Conservation (phyloP, 2,888 invertebrate genomes). For the Lasioglossum calceatum region DNA sequence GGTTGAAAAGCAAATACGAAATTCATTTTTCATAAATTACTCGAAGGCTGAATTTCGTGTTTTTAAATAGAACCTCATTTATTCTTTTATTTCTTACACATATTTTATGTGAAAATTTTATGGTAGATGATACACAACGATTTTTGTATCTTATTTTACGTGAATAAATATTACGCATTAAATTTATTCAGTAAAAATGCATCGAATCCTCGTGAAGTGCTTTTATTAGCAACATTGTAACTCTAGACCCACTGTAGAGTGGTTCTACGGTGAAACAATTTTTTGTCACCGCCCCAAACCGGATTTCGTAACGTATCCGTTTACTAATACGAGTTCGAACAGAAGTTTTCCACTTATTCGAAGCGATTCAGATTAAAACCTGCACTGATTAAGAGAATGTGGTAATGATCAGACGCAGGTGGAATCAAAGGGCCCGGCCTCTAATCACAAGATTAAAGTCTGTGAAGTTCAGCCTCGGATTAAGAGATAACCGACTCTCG, state of each 20-base stretch:
- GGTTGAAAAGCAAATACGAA: not conserved
- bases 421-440: slow-evolving; percentile 71
- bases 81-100: too few relatives aligned
- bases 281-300: not conserved
- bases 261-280: not conserved
- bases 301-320: not conserved
- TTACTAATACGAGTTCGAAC: not conserved
- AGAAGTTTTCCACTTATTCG: slow-evolving; percentile 2
- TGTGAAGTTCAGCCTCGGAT: slow-evolving; percentile 70
- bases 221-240: not conserved
- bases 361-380: slow-evolving; percentile 55
- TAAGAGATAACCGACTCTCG: slow-evolving; percentile 72
- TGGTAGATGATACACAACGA: too few relatives aligned
- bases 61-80: not conserved
- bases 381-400: slow-evolving; percentile 34
- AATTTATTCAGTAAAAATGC: too few relatives aligned
- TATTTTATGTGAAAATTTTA: too few relatives aligned
- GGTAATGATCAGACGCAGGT: slow-evolving; percentile 42
- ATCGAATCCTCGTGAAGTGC: not conserved
- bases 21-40: not conserved
- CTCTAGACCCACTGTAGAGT: not conserved
- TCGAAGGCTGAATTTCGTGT: not conserved
- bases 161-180: too few relatives aligned
- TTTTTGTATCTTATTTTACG: too few relatives aligned
- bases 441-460: slow-evolving; percentile 72